Conservation (phyloP, 2,797 vertebrate genomes). For the Chloroceryle amazona region DNA sequence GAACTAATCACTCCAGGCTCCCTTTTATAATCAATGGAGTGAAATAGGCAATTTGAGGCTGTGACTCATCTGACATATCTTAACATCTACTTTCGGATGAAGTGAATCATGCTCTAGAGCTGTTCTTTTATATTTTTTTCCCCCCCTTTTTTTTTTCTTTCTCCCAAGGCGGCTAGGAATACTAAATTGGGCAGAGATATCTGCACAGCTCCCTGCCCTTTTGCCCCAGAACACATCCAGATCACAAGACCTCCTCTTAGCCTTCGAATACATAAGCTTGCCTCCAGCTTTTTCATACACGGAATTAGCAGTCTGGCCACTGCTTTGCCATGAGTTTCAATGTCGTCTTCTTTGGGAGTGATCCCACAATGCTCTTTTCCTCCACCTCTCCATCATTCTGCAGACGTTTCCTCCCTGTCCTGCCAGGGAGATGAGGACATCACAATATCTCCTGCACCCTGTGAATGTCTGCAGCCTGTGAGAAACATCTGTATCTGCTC, state of each 20-base stretch:
- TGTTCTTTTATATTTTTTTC: no score
- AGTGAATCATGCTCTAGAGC: conserved; percentile 37
- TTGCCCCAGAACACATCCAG: background rate
- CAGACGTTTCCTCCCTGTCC: background rate
- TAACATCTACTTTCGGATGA: conserved; percentile 42
- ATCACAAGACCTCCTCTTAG: background rate
- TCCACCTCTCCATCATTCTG: background rate
- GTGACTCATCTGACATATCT: conserved; percentile 53
- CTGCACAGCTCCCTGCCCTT: background rate
- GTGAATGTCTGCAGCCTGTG: background rate
- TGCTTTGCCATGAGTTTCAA: background rate
- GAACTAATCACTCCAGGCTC: background rate
- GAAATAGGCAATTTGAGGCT: conserved; percentile 33
- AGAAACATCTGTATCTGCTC: background rate
- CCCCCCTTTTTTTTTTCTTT: background rate
- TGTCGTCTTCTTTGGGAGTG: background rate
- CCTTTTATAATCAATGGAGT: conserved; percentile 28
- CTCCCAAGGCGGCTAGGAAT: background rate
- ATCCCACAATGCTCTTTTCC: background rate
- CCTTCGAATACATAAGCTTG: background rate
- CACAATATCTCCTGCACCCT: background rate
- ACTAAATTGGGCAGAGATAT: background rate
- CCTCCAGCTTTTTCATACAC: background rate
- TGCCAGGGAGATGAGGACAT: background rate
- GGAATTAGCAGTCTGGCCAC: background rate